These are phyloP conservation scores for Barypeithes pellucidus DNA, from an alignment of 2,888 invertebrate genomes.

Conservation along the genomic window DNA sequence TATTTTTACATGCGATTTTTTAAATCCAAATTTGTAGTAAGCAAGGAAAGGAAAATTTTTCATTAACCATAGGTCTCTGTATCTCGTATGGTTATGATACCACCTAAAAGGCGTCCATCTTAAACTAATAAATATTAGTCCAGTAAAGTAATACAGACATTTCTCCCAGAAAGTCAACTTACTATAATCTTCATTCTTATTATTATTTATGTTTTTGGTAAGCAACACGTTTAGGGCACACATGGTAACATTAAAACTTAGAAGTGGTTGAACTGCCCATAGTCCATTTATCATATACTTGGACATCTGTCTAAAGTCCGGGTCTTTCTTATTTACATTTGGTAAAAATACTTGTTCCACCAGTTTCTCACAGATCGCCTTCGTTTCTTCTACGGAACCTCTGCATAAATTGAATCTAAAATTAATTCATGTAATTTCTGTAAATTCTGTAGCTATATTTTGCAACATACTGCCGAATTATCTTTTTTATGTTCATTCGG, in stretches of 20 bases:
- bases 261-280: conserved; percentile 49
- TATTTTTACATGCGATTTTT: conserved; percentile 73
- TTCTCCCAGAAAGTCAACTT: conserved; percentile 38
- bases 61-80: conserved; percentile 76
- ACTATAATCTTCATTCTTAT: conserved; percentile 24
- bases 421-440: too few relatives aligned
- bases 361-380: conserved; percentile 75
- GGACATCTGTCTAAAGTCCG: conserved; percentile 80
- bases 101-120: conserved; percentile 65
- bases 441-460: too few relatives aligned
- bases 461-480: too few relatives aligned
- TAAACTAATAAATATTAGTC: conserved; percentile 26
- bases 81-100: conserved; percentile 61
- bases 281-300: conserved; percentile 78
- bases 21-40: conserved; percentile 77
- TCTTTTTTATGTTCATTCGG: too few relatives aligned
- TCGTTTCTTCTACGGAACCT: conserved; percentile 77
- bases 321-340: conserved; percentile 74
- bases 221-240: conserved; percentile 28
- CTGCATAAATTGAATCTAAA: conserved; percentile 82
- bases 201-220: conserved; percentile 24
- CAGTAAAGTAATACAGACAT: conserved; percentile 27
- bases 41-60: conserved; percentile 81
- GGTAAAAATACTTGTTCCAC: conserved; percentile 78
- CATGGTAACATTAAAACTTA: conserved; percentile 42